A percentile compares a stretch with the other conserved stretches of the same genome.
Evolutionary conservation across 37 sponge, comb jelly and placozoan species (phyloP).

Genomic region (Geodia barretti): DNA sequence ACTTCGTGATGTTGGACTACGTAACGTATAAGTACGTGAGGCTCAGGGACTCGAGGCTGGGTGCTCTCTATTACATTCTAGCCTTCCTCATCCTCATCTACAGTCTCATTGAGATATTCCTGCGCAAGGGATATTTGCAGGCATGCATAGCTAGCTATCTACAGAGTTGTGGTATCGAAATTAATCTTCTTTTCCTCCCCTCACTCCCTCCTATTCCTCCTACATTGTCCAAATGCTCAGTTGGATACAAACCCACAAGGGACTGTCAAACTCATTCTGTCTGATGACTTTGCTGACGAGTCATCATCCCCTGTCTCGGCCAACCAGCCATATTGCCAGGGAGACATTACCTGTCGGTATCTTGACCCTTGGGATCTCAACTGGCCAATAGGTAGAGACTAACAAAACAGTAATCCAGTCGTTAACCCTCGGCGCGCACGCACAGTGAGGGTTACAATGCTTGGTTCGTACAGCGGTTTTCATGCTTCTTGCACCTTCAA

Average conservation of each 20-base stretch:
- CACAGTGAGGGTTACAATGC: no score
- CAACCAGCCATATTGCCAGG: constrained; percentile 52
- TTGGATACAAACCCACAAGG: constrained; percentile 85
- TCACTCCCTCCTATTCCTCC: background rate
- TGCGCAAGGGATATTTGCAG: constrained; percentile 76
- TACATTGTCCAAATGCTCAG: constrained; percentile 33
- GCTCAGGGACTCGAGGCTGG: constrained; percentile 71
- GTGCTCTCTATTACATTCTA: constrained; percentile 76
- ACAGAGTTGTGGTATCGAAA: no score
- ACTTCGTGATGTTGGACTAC: constrained; percentile 69
- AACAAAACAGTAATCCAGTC: no score
- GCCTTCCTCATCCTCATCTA: constrained; percentile 59
- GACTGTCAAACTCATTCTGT: constrained; percentile 57
- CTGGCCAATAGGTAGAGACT: constrained; percentile 79
- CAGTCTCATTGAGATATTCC: constrained; percentile 67
- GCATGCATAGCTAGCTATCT: constrained; percentile 9
- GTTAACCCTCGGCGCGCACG: no score
- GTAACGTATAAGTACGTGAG: constrained; percentile 84
- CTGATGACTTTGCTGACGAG: constrained; percentile 43
- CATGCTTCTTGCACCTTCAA: no score
- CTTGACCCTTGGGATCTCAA: constrained; percentile 78
- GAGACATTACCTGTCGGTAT: constrained; percentile 54
- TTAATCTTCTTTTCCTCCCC: background rate
- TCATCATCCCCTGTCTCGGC: constrained; percentile 5
- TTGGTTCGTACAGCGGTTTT: no score